Base-by-base conservation (phyloP, 2,113 vertebrate genomes). In the Microtus oregoni region DNA sequence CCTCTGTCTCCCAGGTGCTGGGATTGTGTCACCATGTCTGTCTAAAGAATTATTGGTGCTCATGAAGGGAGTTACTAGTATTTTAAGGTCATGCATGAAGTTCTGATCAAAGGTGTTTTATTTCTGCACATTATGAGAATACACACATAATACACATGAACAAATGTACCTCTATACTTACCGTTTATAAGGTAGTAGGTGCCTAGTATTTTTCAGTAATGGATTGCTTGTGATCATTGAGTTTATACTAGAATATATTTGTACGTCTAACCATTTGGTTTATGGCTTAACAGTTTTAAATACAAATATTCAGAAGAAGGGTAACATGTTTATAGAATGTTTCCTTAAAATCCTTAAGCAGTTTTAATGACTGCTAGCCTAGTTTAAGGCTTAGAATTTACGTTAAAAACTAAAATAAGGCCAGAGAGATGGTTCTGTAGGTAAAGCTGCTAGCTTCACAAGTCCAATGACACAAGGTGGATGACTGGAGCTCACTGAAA, bases 331-430 rank as follows among this genome's bases (percentile, higher is more conserved):
- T 87, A 44, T 91, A 89, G 41, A 92, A 83, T 91, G 70, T 67
- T 92, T 94, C 67, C 28, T 92, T 92, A 2, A 89, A 93, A 78
- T 65, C 58, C 19, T 38, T 73, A 73, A 20, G 35, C 82, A 81
- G 24, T 95, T 96, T 95, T 91, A 91, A 30, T 79, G 38, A 15
- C 67, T 70, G 30, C 44, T 94, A 75, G 86, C 44, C 14, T 78
- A 83, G 58, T 58, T 58, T 58, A 58, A 20, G 67, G 35, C 47
- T 88, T 94, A 67, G 50, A 92, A 90, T 83, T 96, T 96, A 79
- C 11, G 61, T 28, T 92, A 35, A 94, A 67, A 94, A n/a, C 77
- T 70, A 58, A 55, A 70, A 24, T 86, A n/a, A 13, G 65, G 30
- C 65, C 12, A 20, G 14, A n/a, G 24, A 41, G 7, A 44, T 30